phyloP scores from a whole-genome alignment of 53 echinoderm and acorn worm species.

The Apostichopus leukothele region DNA sequence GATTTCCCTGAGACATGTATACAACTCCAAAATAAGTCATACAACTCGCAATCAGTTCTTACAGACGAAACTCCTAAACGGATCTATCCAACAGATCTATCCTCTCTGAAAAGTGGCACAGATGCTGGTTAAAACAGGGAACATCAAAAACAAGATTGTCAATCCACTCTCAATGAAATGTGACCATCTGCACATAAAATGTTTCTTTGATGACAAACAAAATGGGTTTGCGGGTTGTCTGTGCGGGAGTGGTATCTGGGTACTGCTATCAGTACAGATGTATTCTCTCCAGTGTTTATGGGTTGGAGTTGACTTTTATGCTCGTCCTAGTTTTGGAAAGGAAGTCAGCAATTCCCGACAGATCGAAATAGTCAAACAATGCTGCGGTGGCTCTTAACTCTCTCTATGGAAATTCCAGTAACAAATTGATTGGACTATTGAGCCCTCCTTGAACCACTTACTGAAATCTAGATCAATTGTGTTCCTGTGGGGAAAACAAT shows the following conservation, averaged over 20 bases:
- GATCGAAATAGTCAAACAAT: constrained; percentile 18
- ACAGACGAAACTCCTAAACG: no score
- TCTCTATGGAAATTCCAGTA: constrained; percentile 16
- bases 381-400: constrained; percentile 33
- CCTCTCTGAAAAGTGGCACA: no score
- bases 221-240: background rate
- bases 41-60: no score
- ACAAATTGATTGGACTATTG: constrained; percentile 48
- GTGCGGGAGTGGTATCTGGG: background rate
- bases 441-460: constrained; percentile 47
- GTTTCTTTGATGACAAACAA: background rate
- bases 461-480: constrained; percentile 42
- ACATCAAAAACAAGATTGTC: background rate
- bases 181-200: background rate
- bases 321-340: constrained; percentile 39
- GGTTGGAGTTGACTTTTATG: constrained; percentile 36
- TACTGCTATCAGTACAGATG: background rate
- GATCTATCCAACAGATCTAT: no score
- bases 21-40: no score
- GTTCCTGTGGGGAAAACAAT: constrained; percentile 40
- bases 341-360: constrained; percentile 35
- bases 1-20: no score
- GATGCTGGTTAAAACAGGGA: background rate
- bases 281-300: constrained; percentile 5
- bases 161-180: constrained; percentile 10